Base-by-base conservation (phyloP, 2,888 invertebrate species). In the Eulithis testata region DNA sequence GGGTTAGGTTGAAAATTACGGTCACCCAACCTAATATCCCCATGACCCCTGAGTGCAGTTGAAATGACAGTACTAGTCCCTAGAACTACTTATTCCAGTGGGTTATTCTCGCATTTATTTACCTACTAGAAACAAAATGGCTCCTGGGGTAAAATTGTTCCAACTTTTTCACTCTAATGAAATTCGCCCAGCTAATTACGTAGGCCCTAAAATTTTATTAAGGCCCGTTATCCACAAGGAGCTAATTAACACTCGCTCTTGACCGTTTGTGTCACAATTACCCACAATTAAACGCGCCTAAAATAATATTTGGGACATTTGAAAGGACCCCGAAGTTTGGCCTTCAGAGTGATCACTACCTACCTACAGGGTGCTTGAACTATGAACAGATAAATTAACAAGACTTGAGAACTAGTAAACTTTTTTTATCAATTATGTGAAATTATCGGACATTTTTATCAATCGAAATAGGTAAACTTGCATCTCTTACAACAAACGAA, bases 221-320 rank as follows among this genome's bases (percentile, higher is more conserved):
- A 62, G 47, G 55, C 65, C 66, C 66, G 67, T 69, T 66, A 68
- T 72, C 66, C 60, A 49, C 66, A 66, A 63, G 67, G 65, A 71
- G 69, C 68, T 72, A 69, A 73, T 73, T 73, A 73, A 70, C 64
- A 66, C 61, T 50, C 63, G 61, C 67, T 54, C 60, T 55, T 69
- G 67, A 61, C 71, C 68, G 70, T 66, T 68, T 69, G 70, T 72
- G 69, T 79, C 76, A 75, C 78, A 81, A 82, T 79, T 80, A 81
- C 77, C 76, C 72, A 74, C 77, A 78, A 78, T 80, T 82, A 80
- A 81, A 80, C 57, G 74, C 74, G 71, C 80, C 82, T 82, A 80
- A 81, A 82, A 84, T 82, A 83, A 84, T 84, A 84, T 84, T 76
- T 75, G 59, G 61, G 55, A 63, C 64, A 45, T 59, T 63, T 21